Evolutionary conservation across 2,888 invertebrate species (phyloP).

Genomic region (Zaprionus obscuricornis): DNA sequence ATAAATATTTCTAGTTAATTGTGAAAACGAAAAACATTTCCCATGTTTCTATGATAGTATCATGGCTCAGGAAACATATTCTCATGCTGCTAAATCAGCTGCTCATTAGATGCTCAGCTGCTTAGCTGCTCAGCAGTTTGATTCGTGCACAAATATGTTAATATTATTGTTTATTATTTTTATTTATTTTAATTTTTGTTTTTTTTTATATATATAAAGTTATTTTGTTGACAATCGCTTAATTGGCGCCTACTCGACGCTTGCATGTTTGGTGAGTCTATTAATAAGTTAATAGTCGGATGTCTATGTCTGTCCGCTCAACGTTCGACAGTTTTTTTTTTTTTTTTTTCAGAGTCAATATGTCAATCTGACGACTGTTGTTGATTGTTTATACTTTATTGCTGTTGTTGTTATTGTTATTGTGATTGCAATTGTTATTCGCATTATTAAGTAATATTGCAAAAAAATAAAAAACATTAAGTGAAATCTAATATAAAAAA

Average conservation of each 20-base stretch:
- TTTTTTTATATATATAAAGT: slow-evolving; percentile 36
- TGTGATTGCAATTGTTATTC: no score
- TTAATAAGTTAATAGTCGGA: slow-evolving; percentile 38
- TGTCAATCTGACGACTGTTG: no score
- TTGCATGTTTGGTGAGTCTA: slow-evolving; percentile 45
- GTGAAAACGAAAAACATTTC: slow-evolving; percentile 21
- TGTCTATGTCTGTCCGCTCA: slow-evolving; percentile 19
- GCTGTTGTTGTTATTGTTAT: slow-evolving; percentile 6
- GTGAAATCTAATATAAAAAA: no score
- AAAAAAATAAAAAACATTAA: no score
- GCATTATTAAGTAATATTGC: slow-evolving; percentile 11
- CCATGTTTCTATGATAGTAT: no score
- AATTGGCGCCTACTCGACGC: slow-evolving; percentile 49
- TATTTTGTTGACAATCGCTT: slow-evolving; percentile 63
- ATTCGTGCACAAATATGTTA: slow-evolving; percentile 27
- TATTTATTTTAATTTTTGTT: slow-evolving; percentile 2
- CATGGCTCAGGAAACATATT: slow-evolving; percentile 23
- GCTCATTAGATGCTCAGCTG: slow-evolving; percentile 14
- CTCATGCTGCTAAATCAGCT: slow-evolving; percentile 5
- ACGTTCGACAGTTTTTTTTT: no score
- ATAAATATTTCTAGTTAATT: no score
- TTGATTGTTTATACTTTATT: not conserved
- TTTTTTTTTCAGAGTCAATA: no score
- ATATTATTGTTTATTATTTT: slow-evolving; percentile 14
- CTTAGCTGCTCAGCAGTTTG: no score